These are phyloP conservation scores for Ellobius talpinus DNA, from an alignment of 2,113 vertebrate genomes.

Conservation along the genomic window DNA sequence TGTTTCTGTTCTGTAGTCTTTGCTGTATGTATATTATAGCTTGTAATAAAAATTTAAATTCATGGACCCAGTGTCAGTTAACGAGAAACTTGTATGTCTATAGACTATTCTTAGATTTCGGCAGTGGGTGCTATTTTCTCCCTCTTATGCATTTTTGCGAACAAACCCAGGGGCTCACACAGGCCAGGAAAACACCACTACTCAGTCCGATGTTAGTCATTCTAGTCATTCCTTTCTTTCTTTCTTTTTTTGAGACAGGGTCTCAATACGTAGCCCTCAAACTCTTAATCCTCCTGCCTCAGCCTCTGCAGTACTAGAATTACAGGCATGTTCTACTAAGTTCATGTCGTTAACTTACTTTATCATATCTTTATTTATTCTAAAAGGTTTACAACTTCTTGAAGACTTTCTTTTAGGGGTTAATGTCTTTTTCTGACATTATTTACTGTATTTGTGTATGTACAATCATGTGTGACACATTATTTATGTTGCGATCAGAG, in stretches of 20 bases:
- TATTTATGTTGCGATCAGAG: neutral
- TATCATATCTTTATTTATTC: constrained; percentile 9
- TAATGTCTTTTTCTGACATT: neutral
- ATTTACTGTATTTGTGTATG: neutral
- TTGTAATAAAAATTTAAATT: constrained; percentile 53
- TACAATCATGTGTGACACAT: neutral
- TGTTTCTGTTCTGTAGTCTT: constrained; percentile 31
- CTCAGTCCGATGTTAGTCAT: neutral
- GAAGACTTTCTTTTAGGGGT: constrained; percentile 34
- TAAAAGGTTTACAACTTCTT: constrained; percentile 50
- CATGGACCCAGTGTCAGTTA: constrained; percentile 21
- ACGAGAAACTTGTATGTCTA: constrained; percentile 39
- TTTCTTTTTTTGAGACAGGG: no score
- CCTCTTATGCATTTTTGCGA: neutral
- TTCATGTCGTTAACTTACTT: neutral
- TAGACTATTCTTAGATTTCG: neutral
- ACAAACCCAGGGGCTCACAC: neutral
- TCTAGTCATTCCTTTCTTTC: neutral
- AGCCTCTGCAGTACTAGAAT: neutral
- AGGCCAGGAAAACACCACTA: neutral
- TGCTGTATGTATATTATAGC: constrained; percentile 29
- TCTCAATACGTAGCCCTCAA: neutral
- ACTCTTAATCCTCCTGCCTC: neutral
- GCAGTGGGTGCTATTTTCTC: constrained; percentile 19
- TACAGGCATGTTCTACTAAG: neutral